Conservation (phyloP, 2,888 invertebrate species). For the Dichetophora obliterata region DNA sequence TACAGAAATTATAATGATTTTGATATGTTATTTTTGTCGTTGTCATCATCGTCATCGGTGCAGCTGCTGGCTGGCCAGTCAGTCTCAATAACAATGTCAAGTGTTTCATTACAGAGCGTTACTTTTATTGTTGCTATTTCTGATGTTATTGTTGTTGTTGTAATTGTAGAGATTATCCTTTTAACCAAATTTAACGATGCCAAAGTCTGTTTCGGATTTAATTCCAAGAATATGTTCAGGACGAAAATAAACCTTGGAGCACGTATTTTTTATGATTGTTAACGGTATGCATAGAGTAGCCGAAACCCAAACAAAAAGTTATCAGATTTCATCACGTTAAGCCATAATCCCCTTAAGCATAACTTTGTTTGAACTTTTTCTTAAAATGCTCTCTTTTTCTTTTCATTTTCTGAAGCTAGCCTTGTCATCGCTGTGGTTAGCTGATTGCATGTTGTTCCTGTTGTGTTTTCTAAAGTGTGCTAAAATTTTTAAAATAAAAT, state of each 20-base stretch:
- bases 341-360: no score
- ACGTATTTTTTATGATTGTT: not conserved
- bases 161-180: not conserved
- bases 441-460: no score
- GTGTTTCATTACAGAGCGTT: not conserved
- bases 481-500: no score
- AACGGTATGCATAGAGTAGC: not conserved
- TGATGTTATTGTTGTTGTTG: conserved; percentile 1
- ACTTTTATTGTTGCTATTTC: not conserved
- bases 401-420: no score
- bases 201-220: no score
- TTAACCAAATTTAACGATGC: not conserved
- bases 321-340: no score
- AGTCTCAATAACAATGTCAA: conserved; percentile 11
- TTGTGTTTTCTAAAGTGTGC: no score
- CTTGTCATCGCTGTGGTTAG: no score
- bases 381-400: no score
- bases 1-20: conserved; percentile 12
- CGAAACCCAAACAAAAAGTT: no score
- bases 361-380: no score
- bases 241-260: not conserved
- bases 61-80: not conserved
- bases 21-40: not conserved
- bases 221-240: not conserved
- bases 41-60: no score